Conservation (phyloP, 2,797 vertebrate species). For the Scolopax bukidnonensis region DNA sequence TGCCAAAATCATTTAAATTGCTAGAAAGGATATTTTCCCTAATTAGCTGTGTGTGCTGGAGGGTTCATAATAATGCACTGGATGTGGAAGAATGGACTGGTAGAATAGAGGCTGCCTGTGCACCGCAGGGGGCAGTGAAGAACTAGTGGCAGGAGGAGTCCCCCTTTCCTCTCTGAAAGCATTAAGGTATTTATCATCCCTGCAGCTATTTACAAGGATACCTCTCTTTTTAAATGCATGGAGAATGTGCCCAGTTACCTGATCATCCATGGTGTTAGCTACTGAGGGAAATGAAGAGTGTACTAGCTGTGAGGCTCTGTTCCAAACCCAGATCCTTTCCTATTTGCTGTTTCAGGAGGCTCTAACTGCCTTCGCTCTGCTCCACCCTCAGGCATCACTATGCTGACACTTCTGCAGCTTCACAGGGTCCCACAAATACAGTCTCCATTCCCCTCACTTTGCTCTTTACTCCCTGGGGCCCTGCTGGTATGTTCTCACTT, state of each 20-base stretch:
- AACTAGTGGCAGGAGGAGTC: neutral
- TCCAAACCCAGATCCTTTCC: neutral
- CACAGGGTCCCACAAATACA: slow-evolving; percentile 22
- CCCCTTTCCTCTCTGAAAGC: neutral
- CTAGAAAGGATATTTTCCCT: slow-evolving; percentile 87
- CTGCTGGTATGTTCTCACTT: slow-evolving; percentile 49
- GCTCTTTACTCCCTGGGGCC: slow-evolving; percentile 24
- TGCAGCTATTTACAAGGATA: neutral
- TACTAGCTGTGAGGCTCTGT: neutral
- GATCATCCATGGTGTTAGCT: neutral
- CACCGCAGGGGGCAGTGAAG: slow-evolving; percentile 40
- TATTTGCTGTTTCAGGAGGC: neutral
- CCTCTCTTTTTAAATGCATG: neutral
- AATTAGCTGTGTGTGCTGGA: slow-evolving; percentile 68
- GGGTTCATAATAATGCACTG: slow-evolving; percentile 63
- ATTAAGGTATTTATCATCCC: slow-evolving; percentile 16
- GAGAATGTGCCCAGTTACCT: neutral
- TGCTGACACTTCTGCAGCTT: slow-evolving; percentile 20
- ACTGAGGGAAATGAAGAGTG: neutral
- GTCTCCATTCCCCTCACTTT: slow-evolving; percentile 21
- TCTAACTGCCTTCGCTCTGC: neutral
- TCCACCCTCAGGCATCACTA: slow-evolving; percentile 40
- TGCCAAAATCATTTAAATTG: slow-evolving; percentile 97
- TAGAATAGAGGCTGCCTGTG: neutral
- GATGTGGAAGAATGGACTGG: slow-evolving; percentile 55